A percentile compares a stretch with the other conserved stretches of the same genome.
Conservation (phyloP, 2,113 vertebrate genomes). For the Cacatua alba region DNA sequence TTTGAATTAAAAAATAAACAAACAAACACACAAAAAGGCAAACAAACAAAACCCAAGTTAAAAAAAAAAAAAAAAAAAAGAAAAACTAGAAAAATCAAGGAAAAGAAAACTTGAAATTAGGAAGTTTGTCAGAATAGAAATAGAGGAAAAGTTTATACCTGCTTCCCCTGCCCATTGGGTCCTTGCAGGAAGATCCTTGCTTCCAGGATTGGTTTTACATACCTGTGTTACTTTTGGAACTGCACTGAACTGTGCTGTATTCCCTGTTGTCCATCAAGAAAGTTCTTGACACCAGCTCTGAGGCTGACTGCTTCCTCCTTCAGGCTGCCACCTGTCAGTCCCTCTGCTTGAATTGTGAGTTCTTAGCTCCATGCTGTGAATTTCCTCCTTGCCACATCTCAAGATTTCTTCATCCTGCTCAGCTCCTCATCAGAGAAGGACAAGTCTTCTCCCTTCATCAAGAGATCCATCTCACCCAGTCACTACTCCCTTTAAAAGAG, state of each 20-base stretch:
- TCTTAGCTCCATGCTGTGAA: background rate
- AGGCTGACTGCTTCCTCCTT: background rate
- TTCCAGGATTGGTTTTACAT: background rate
- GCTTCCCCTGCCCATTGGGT: background rate
- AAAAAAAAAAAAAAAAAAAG: background rate
- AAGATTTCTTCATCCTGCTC: background rate
- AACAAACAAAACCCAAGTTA: too few relatives aligned
- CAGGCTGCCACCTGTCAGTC: accelerated
- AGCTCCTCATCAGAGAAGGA: background rate
- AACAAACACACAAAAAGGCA: background rate
- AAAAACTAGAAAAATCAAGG: background rate
- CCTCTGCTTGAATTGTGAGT: background rate
- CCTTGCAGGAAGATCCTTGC: background rate
- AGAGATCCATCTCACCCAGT: background rate
- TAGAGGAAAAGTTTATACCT: background rate
- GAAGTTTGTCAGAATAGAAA: background rate
- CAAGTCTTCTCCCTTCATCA: background rate
- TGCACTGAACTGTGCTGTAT: background rate
- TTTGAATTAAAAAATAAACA: background rate
- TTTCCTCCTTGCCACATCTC: background rate
- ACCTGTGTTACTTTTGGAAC: background rate
- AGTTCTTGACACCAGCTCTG: background rate
- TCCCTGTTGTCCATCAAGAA: background rate
- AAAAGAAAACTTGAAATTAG: background rate
- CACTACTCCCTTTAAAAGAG: background rate